Evolutionary conservation across 2,888 invertebrate genomes (phyloP).

Genomic region (Perizoma affinitatum): DNA sequence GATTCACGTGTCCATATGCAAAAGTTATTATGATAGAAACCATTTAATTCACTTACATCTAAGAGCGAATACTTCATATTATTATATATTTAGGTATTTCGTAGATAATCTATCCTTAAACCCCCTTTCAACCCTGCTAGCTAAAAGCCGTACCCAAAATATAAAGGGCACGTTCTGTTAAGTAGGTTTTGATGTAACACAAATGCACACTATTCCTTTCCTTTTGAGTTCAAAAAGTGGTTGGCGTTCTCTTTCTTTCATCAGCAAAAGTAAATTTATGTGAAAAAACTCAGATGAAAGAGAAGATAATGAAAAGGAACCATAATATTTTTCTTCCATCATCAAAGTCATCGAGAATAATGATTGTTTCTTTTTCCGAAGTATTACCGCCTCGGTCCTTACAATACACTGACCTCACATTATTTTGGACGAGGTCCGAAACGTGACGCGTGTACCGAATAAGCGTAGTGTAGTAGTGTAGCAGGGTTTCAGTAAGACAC

Average conservation of each 20-base stretch:
- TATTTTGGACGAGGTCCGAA: slow-evolving; percentile 50
- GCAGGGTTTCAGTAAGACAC: slow-evolving; percentile 2
- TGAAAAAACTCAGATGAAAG: neutral
- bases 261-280: neutral
- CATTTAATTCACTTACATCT: slow-evolving; percentile 12
- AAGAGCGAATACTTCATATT: slow-evolving; percentile 21
- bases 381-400: slow-evolving; percentile 33
- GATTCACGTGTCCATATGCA: no score
- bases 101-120: slow-evolving; percentile 23
- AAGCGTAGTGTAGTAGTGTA: slow-evolving; percentile 9
- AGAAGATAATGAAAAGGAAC: neutral
- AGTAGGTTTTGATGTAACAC: slow-evolving; percentile 25
- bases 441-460: slow-evolving; percentile 53
- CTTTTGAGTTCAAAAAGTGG: neutral
- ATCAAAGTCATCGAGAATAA: slow-evolving; percentile 21
- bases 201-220: slow-evolving; percentile 11
- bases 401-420: slow-evolving; percentile 56
- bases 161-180: slow-evolving; percentile 26
- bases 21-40: slow-evolving; percentile 2
- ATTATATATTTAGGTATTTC: slow-evolving; percentile 25
- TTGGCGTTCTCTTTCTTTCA: neutral
- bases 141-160: slow-evolving; percentile 27
- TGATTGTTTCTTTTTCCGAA: slow-evolving; percentile 26
- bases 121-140: slow-evolving; percentile 20
- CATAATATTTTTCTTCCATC: slow-evolving; percentile 15